Conservation (phyloP, 1,140 invertebrate genomes). For the Camponotus vicinus region DNA sequence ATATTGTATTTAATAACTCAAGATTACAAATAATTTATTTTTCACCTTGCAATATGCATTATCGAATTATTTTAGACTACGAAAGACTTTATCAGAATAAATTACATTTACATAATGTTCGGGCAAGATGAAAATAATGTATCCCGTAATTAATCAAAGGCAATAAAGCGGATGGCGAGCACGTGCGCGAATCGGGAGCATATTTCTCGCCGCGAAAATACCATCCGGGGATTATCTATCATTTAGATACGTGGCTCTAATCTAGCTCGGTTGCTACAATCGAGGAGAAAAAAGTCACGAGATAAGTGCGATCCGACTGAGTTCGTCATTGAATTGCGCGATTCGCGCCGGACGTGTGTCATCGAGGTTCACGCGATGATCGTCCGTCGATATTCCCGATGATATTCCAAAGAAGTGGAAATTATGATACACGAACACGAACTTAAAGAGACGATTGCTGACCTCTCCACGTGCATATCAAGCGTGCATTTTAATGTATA, state of each 20-base stretch:
- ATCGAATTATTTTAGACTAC: neutral
- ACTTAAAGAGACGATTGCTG: slow-evolving; percentile 47
- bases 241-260: slow-evolving; percentile 62
- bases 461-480: slow-evolving; percentile 9
- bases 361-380: slow-evolving; percentile 58
- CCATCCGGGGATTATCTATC: slow-evolving; percentile 70
- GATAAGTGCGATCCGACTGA: slow-evolving; percentile 57
- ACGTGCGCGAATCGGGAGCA: slow-evolving; percentile 55
- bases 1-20: neutral
- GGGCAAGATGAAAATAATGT: neutral
- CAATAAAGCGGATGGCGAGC: slow-evolving; percentile 13
- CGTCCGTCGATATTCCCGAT: neutral
- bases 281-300: slow-evolving; percentile 35
- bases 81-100: neutral
- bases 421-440: slow-evolving; percentile 31
- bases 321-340: slow-evolving; percentile 64
- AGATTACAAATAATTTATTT: neutral
- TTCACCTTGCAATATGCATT: neutral
- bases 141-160: slow-evolving; percentile 11
- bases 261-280: slow-evolving; percentile 42
- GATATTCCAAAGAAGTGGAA: slow-evolving; percentile 29
- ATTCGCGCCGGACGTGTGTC: slow-evolving; percentile 53
- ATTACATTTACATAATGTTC: neutral
- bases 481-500: slow-evolving; percentile 4
- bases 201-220: slow-evolving; percentile 22